Conservation (phyloP, 2,888 invertebrate genomes). For the Sericinus montela region DNA sequence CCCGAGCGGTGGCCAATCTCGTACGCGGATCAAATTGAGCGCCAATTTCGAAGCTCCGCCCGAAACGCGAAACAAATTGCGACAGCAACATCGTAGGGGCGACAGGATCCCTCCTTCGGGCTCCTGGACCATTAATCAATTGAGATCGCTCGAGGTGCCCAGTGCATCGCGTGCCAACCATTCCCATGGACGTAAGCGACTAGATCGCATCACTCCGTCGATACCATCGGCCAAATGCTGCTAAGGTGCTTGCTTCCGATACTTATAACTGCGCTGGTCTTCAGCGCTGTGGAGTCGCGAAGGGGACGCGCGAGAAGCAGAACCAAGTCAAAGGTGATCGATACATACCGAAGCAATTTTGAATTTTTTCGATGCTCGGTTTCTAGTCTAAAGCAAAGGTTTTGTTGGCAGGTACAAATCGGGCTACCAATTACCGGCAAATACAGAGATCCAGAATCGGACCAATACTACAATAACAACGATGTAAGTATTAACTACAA, state of each 20-base stretch:
- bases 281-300: constrained; percentile 71
- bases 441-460: constrained; percentile 93
- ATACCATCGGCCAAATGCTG: constrained; percentile 38
- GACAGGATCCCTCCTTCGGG: constrained; percentile 58
- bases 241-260: constrained; percentile 31
- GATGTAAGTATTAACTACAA: constrained; percentile 85
- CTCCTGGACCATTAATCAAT: constrained; percentile 69
- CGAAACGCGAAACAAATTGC: constrained; percentile 44
- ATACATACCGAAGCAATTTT: neutral
- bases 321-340: constrained; percentile 85
- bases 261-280: constrained; percentile 35
- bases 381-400: neutral
- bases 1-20: neutral
- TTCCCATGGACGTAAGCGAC: constrained; percentile 14
- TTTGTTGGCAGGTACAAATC: constrained; percentile 84
- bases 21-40: constrained; percentile 2
- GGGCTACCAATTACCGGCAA: constrained; percentile 93
- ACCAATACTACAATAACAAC: constrained; percentile 93
- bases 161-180: constrained; percentile 2
- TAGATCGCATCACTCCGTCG: constrained; percentile 3
- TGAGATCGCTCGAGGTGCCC: constrained; percentile 53
- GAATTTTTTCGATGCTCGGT: neutral
- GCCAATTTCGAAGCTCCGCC: constrained; percentile 20
- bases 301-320: constrained; percentile 85
- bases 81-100: constrained; percentile 52